These are phyloP conservation scores for Solea solea DNA, from an alignment of 2,113 vertebrate genomes.

Conservation along the genomic window DNA sequence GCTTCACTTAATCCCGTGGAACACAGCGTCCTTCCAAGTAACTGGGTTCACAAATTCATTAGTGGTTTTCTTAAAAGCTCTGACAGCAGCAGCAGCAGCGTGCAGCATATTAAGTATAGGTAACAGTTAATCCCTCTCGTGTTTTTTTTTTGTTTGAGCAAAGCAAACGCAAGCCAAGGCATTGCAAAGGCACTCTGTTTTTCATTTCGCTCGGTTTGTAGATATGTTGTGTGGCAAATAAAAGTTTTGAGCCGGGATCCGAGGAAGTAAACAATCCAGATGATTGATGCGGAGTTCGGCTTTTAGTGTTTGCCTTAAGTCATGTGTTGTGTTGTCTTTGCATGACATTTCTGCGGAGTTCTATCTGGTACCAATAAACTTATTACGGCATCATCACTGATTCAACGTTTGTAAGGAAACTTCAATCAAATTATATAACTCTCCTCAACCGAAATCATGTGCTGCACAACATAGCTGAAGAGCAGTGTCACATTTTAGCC, in stretches of 20 bases:
- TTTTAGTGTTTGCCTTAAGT: slow-evolving; percentile 22
- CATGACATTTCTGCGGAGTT: slow-evolving; percentile 9
- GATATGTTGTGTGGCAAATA: slow-evolving; percentile 23
- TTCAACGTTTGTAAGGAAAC: slow-evolving; percentile 11
- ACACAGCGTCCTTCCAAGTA: slow-evolving; percentile 56
- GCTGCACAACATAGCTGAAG: slow-evolving; percentile 18
- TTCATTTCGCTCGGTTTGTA: slow-evolving; percentile 32
- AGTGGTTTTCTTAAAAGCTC: slow-evolving; percentile 39
- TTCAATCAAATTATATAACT: slow-evolving; percentile 1
- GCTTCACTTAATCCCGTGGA: slow-evolving; percentile 37
- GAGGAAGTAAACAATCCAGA: slow-evolving; percentile 28
- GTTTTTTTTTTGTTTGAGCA: slow-evolving; percentile 10
- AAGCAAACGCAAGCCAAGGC: neutral
- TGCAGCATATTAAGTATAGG: slow-evolving; percentile 25
- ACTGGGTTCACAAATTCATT: slow-evolving; percentile 35
- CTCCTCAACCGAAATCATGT: neutral
- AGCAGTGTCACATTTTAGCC: neutral
- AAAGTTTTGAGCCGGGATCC: slow-evolving; percentile 24
- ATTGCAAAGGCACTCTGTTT: slow-evolving; percentile 31
- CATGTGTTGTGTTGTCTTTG: slow-evolving; percentile 18
- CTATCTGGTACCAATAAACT: neutral
- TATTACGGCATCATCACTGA: slow-evolving; percentile 2
- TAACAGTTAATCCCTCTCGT: slow-evolving; percentile 42
- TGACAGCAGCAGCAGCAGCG: slow-evolving; percentile 3
- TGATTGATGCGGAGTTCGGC: neutral